phyloP scores from a whole-genome alignment of 1,140 invertebrate genomes.

The Conus ventricosus region DNA sequence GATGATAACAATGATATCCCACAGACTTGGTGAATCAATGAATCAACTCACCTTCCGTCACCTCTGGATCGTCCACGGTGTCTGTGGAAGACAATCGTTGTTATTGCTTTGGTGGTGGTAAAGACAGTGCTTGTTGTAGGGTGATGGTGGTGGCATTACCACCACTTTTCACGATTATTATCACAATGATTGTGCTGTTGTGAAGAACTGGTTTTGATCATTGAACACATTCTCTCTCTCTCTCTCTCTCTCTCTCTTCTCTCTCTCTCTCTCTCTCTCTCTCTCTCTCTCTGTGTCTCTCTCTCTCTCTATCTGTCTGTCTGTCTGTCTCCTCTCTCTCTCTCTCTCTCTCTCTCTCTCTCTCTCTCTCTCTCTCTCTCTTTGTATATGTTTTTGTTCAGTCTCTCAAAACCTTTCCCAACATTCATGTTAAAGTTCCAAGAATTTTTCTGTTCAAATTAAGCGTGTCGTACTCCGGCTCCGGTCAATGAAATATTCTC shows the following conservation, averaged over 20 bases:
- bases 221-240: background rate
- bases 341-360: background rate
- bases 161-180: background rate
- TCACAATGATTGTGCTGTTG: no score
- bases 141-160: background rate
- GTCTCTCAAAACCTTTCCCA: background rate
- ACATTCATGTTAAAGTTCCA: no score
- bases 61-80: conserved; percentile 5
- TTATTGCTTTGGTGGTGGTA: background rate
- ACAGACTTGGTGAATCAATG: no score
- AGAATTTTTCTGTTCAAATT: no score
- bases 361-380: background rate
- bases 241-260: no score
- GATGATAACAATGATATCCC: no score
- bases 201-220: background rate
- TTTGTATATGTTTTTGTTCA: background rate
- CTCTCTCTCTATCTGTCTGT: no score
- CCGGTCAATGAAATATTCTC: no score
- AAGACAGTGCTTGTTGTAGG: no score
- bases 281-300: no score
- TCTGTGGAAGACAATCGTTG: background rate
- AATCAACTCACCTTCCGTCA: background rate
- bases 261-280: no score
- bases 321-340: background rate
- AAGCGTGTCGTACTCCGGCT: no score